Percentiles rank a stretch among this genome's conserved stretches.
These are phyloP conservation scores for Tortrix viridana DNA, from an alignment of 2,888 invertebrate species.

Conservation along the genomic window DNA sequence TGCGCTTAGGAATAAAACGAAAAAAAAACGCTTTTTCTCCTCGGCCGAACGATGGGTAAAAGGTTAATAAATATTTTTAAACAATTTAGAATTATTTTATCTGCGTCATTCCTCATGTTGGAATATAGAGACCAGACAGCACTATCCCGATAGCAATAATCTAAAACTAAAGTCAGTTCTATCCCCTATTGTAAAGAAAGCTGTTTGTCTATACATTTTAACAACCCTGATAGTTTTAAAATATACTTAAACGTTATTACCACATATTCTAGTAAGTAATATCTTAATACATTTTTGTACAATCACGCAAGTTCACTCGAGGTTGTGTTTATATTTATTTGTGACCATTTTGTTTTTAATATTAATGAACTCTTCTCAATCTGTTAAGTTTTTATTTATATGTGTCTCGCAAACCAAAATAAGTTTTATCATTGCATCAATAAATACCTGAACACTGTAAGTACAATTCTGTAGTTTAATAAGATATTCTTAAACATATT, in stretches of 20 bases:
- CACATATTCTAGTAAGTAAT: constrained; percentile 23
- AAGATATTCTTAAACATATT: constrained; percentile 43
- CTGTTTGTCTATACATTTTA: not conserved
- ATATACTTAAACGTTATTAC: constrained; percentile 18
- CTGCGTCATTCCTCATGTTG: too few relatives aligned
- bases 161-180: too few relatives aligned
- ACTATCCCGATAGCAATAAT: too few relatives aligned
- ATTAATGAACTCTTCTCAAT: constrained; percentile 20
- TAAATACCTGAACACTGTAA: constrained; percentile 68
- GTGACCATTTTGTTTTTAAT: constrained; percentile 29
- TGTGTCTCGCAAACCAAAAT: constrained; percentile 44
- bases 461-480: constrained; percentile 45
- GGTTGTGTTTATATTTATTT: constrained; percentile 66
- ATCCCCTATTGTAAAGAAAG: too few relatives aligned
- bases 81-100: too few relatives aligned
- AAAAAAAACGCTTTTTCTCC: too few relatives aligned
- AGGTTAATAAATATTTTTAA: too few relatives aligned
- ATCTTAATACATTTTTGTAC: constrained; percentile 35
- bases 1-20: too few relatives aligned
- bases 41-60: too few relatives aligned
- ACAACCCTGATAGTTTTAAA: not conserved
- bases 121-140: too few relatives aligned
- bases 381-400: constrained; percentile 34
- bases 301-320: constrained; percentile 69
- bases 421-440: constrained; percentile 19